Conservation (phyloP, 1,140 invertebrate genomes). For the Meloidogyne chitwoodi region DNA sequence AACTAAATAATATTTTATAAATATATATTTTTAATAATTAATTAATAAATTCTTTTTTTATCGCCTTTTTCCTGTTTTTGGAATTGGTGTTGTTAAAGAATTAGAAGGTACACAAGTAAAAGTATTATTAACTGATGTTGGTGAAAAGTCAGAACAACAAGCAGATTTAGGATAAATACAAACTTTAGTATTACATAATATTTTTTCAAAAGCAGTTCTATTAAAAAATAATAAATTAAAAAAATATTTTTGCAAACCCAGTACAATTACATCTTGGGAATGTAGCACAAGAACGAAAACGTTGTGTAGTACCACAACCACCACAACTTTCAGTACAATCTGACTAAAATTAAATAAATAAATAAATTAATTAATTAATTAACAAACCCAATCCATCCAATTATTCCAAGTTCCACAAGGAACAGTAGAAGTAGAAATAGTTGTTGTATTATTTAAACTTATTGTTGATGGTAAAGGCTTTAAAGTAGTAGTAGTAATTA, state of each 20-base stretch:
- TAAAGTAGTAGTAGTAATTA: not conserved
- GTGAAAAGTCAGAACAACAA: slow-evolving; percentile 13
- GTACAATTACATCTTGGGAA: not conserved
- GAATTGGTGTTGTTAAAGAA: slow-evolving; percentile 3
- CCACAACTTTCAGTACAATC: slow-evolving; percentile 25
- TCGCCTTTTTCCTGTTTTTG: not conserved
- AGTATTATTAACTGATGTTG: slow-evolving; percentile 17
- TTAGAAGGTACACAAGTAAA: slow-evolving; percentile 14
- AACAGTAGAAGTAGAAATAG: not conserved
- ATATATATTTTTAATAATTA: not conserved
- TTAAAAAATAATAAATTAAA: not conserved
- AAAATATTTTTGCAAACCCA: not conserved
- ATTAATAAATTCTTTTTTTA: not conserved
- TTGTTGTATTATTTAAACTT: slow-evolving; percentile 14
- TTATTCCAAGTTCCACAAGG: slow-evolving; percentile 14
- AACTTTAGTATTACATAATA: slow-evolving; percentile 20
- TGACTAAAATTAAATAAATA: slow-evolving; percentile 5
- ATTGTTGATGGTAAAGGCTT: slow-evolving; percentile 12
- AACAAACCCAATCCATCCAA: slow-evolving; percentile 28
- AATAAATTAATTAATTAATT: not conserved
- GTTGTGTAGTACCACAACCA: slow-evolving; percentile 23
- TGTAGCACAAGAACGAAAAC: slow-evolving; percentile 23
- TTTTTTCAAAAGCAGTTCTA: slow-evolving; percentile 26
- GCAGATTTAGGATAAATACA: slow-evolving; percentile 20
- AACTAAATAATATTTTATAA: too few relatives aligned